Conservation (phyloP, 2,113 vertebrate species). For the Grammomys surdaster region DNA sequence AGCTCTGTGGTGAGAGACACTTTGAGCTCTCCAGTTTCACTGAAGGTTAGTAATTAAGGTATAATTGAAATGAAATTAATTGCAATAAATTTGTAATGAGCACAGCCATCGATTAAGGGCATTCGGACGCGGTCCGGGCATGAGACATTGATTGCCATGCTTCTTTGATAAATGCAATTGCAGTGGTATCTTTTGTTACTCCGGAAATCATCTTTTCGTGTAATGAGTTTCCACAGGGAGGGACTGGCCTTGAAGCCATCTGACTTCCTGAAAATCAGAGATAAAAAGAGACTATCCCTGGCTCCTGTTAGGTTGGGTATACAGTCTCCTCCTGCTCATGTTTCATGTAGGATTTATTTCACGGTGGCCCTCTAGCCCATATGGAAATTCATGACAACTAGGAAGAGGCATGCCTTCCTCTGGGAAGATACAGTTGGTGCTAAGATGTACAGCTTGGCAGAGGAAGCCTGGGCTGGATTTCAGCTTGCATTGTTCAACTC, state of each 20-base stretch:
- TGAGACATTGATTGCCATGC: conserved; percentile 83
- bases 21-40: conserved; percentile 67
- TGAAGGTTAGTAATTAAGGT: conserved; percentile 84
- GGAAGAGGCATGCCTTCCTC: conserved; percentile 3
- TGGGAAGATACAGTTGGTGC: not conserved
- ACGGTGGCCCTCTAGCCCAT: not conserved
- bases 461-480: not conserved
- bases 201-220: conserved; percentile 76
- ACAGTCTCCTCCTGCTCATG: not conserved
- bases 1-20: conserved; percentile 53
- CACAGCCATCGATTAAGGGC: conserved; percentile 84
- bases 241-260: conserved; percentile 76
- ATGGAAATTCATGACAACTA: not conserved
- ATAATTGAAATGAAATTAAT: conserved; percentile 88
- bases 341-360: conserved; percentile 26
- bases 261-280: conserved; percentile 72
- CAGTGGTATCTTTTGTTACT: conserved; percentile 82
- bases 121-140: conserved; percentile 78
- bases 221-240: conserved; percentile 72
- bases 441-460: not conserved
- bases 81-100: conserved; percentile 86
- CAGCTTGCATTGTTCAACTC: not conserved
- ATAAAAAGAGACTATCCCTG: conserved; percentile 39
- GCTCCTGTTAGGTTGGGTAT: not conserved
- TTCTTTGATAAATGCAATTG: conserved; percentile 80